These are phyloP conservation scores for Plutella xylostella DNA, from an alignment of 2,888 invertebrate species.

Conservation along the genomic window DNA sequence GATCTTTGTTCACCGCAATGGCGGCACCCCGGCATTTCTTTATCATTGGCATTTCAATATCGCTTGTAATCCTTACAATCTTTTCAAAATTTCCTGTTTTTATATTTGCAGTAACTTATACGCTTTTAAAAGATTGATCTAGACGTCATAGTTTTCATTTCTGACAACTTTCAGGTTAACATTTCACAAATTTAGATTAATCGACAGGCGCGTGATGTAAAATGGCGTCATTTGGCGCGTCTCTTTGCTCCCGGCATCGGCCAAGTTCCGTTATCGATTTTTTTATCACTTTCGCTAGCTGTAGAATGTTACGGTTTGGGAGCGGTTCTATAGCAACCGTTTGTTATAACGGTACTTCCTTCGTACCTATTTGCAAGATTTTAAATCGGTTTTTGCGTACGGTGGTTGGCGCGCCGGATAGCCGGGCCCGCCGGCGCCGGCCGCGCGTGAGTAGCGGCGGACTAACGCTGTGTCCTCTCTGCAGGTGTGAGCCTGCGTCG, in stretches of 20 bases:
- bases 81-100: slow-evolving; percentile 58
- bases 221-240: slow-evolving; percentile 66
- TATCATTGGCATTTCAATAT: slow-evolving; percentile 43
- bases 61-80: slow-evolving; percentile 49
- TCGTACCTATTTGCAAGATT: slow-evolving; percentile 54
- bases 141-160: slow-evolving; percentile 57
- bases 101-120: slow-evolving; percentile 44
- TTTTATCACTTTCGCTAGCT: slow-evolving; percentile 31
- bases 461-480: slow-evolving; percentile 71
- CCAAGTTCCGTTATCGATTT: slow-evolving; percentile 49
- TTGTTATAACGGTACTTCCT: slow-evolving; percentile 24
- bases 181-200: slow-evolving; percentile 34
- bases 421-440: slow-evolving; percentile 26
- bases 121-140: slow-evolving; percentile 37
- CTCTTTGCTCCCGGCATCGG: slow-evolving; percentile 53
- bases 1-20: slow-evolving; percentile 44
- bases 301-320: slow-evolving; percentile 34
- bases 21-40: slow-evolving; percentile 56
- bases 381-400: slow-evolving; percentile 53
- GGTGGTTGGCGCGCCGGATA: slow-evolving; percentile 16
- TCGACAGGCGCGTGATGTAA: slow-evolving; percentile 62
- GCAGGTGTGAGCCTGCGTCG: slow-evolving; percentile 70
- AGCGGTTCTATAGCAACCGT: slow-evolving; percentile 25
- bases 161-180: slow-evolving; percentile 46
- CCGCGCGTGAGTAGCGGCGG: slow-evolving; percentile 55